Percentiles rank a stretch among this genome's conserved stretches.
Evolutionary conservation across 2,113 vertebrate species (phyloP).

Genomic region (Orcinus orca): DNA sequence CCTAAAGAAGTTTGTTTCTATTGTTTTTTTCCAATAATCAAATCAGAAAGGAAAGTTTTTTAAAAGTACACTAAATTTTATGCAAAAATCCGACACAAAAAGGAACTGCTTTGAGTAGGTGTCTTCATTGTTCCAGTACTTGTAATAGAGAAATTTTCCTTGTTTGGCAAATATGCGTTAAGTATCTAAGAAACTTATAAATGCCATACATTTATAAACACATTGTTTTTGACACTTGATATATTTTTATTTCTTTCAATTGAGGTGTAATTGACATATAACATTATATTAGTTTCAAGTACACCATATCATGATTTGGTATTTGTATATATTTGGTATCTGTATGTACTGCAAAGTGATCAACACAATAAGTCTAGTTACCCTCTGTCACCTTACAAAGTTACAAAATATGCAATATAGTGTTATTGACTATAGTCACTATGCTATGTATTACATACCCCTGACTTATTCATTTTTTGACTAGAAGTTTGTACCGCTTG

Average conservation of each 20-base stretch:
- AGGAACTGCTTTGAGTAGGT: neutral
- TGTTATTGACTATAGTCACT: neutral
- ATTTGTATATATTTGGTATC: neutral
- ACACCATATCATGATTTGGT: neutral
- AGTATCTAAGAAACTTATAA: neutral
- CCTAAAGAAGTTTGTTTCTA: neutral
- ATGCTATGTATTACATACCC: neutral
- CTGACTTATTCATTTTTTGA: neutral
- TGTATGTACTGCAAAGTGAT: neutral
- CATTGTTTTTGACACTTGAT: neutral
- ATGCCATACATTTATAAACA: neutral
- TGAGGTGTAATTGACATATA: neutral
- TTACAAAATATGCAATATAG: neutral
- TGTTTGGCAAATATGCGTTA: neutral
- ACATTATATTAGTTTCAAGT: neutral
- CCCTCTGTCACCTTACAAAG: neutral
- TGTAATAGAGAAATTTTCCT: neutral
- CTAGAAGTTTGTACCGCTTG: neutral
- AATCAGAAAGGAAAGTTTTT: neutral
- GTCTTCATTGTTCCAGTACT: neutral
- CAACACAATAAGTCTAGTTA: neutral
- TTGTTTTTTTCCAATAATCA: neutral
- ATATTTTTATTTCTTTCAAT: neutral
- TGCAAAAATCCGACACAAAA: neutral
- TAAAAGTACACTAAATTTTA: neutral